A percentile compares a stretch with the other conserved stretches of the same genome.
Conservation (phyloP, 2,797 vertebrate genomes). For the Caiman crocodilus region DNA sequence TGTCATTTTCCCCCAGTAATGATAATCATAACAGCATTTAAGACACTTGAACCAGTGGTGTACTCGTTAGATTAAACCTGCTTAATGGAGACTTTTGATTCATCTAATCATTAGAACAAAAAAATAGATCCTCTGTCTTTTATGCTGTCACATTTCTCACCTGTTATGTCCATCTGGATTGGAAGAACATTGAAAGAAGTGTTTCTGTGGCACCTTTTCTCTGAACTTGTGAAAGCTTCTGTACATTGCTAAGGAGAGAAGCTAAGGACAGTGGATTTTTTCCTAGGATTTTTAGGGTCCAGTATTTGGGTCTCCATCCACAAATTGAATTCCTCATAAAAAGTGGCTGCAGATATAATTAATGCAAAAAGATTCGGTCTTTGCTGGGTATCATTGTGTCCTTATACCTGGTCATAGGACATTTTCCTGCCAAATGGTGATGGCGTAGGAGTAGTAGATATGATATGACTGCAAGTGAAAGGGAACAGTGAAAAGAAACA, state of each 20-base stretch:
- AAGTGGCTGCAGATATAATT: neutral
- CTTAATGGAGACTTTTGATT: too few species aligned
- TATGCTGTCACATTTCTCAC: too few species aligned
- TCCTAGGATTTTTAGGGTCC: neutral
- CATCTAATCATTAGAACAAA: too few species aligned
- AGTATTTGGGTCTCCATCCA: neutral
- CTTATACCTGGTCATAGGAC: neutral
- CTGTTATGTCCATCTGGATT: too few species aligned
- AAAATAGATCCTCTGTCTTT: too few species aligned
- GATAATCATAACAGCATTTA: too few species aligned
- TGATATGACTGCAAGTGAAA: too few species aligned
- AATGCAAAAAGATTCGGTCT: neutral
- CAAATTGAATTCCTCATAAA: accelerated
- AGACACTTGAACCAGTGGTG: too few species aligned
- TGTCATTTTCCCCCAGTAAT: too few species aligned
- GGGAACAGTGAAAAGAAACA: too few species aligned
- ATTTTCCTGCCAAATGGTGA: neutral
- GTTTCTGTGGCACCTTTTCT: neutral
- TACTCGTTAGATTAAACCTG: too few species aligned
- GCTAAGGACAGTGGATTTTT: neutral
- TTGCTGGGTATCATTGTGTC: neutral
- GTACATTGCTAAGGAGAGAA: neutral
- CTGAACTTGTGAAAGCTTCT: neutral
- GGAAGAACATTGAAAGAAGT: too few species aligned
- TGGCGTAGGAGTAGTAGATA: neutral